Conservation (phyloP, 2,888 invertebrate genomes). For the Slavum lentiscoides region DNA sequence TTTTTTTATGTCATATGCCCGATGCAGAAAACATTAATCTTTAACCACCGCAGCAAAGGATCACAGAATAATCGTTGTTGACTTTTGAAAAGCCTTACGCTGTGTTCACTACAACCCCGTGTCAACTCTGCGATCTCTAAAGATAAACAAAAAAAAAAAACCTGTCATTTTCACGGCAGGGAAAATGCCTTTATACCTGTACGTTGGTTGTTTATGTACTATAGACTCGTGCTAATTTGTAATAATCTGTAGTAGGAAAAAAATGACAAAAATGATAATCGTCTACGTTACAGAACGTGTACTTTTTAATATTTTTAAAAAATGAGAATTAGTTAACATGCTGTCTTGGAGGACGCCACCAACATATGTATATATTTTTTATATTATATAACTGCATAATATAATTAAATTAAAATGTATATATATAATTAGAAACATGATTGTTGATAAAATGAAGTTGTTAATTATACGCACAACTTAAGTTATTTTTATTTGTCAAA, state of each 20-base stretch:
- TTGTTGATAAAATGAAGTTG: no score
- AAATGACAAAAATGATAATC: neutral
- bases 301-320: no score
- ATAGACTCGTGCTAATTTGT: neutral
- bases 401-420: no score
- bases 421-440: no score
- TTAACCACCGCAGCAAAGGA: neutral
- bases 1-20: neutral
- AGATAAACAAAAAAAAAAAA: neutral
- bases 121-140: neutral
- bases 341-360: no score
- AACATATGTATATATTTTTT: no score
- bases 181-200: no score
- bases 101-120: neutral
- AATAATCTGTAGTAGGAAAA: neutral
- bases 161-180: neutral
- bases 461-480: no score
- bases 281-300: no score
- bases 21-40: constrained; percentile 12
- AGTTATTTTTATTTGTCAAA: no score
- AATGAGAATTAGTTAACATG: no score
- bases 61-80: constrained; percentile 12
- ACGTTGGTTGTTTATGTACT: neutral
- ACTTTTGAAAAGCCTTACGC: neutral
- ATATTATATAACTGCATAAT: no score